phyloP scores from a whole-genome alignment of 2,113 vertebrate genomes.

The Marmota flaviventris region DNA sequence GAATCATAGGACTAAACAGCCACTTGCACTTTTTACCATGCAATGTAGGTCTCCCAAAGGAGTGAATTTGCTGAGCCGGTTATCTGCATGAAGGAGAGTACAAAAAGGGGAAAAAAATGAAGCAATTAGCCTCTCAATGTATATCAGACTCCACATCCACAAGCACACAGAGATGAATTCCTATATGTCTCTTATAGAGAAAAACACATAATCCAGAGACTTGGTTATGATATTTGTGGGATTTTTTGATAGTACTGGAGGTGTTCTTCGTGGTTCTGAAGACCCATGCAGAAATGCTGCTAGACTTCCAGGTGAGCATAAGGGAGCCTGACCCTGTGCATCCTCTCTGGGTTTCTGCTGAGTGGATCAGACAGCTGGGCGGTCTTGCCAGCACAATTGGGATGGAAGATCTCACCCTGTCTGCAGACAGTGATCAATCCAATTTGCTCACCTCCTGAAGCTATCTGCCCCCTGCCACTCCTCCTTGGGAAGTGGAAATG shows the following conservation, averaged over 20 bases:
- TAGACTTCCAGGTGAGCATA: neutral
- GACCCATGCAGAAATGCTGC: neutral
- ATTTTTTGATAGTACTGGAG: neutral
- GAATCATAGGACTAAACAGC: neutral
- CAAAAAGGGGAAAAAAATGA: neutral
- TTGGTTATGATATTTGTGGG: neutral
- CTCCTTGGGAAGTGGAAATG: constrained; percentile 71
- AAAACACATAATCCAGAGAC: neutral
- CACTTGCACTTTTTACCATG: neutral
- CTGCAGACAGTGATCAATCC: constrained; percentile 78
- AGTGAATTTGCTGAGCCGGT: neutral
- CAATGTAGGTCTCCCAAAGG: neutral
- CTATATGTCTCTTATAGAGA: neutral
- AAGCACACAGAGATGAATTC: neutral
- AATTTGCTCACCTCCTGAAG: constrained; percentile 79
- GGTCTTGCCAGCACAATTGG: constrained; percentile 44
- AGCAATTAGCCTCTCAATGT: neutral
- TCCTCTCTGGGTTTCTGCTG: constrained; percentile 59
- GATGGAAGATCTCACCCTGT: constrained; percentile 74
- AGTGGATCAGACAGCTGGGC: constrained; percentile 64
- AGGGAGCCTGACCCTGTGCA: neutral
- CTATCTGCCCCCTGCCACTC: constrained; percentile 56
- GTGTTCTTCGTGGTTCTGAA: neutral
- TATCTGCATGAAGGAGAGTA: neutral
- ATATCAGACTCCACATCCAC: neutral